These are phyloP conservation scores for Platyrinchus mystaceus DNA, from an alignment of 2,797 vertebrate species.

Conservation along the genomic window DNA sequence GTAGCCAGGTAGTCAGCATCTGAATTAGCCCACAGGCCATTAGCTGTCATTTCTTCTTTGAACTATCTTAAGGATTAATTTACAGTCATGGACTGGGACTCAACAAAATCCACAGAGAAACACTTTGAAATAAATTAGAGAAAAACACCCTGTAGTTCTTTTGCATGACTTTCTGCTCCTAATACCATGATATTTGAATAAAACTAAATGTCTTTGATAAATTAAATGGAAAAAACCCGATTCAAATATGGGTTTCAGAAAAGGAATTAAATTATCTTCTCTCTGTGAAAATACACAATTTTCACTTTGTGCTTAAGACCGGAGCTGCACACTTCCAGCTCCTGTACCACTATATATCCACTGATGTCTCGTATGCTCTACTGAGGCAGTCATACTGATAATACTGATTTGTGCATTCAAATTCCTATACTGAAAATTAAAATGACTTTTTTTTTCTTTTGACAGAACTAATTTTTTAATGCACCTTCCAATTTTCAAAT, in stretches of 20 bases:
- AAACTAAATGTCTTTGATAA: neutral
- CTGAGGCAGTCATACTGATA: neutral
- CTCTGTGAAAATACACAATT: neutral
- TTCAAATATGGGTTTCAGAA: neutral
- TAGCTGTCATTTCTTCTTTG: neutral
- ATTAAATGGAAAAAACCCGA: neutral
- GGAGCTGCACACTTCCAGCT: neutral
- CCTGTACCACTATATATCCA: neutral
- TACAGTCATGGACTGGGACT: neutral
- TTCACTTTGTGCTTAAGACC: neutral
- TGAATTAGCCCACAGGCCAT: neutral
- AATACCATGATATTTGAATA: neutral
- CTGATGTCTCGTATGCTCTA: neutral
- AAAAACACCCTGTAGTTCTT: neutral
- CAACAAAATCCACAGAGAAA: neutral
- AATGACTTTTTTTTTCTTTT: neutral
- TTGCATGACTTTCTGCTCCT: neutral
- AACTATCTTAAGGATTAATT: neutral
- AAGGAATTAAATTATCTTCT: neutral
- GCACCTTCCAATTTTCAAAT: neutral
- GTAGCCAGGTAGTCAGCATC: neutral
- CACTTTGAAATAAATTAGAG: neutral
- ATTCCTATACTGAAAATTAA: neutral
- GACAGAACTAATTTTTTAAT: neutral
- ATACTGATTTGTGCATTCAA: neutral